Percentiles rank a stretch among this genome's conserved stretches.
Conservation (phyloP, 2,797 vertebrate species). For the Pipistrellus kuhlii region DNA sequence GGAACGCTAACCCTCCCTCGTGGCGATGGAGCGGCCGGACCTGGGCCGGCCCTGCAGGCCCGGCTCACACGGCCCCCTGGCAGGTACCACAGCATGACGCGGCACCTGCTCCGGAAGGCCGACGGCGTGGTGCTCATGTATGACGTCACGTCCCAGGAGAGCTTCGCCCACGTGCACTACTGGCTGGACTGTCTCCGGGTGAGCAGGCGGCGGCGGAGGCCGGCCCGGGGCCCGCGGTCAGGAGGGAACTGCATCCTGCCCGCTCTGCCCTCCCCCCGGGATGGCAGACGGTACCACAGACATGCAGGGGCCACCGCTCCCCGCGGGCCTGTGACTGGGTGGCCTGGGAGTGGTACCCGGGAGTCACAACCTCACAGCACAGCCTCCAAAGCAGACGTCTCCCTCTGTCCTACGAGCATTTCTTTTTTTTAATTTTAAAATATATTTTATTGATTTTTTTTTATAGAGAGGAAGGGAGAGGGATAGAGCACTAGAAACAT, state of each 20-base stretch:
- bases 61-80: neutral
- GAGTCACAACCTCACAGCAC: neutral
- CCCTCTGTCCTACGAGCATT: neutral
- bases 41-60: neutral
- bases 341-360: fast-evolving
- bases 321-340: neutral
- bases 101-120: slow-evolving; percentile 94
- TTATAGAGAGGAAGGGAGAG: no score
- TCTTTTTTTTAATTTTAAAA: neutral
- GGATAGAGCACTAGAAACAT: no score
- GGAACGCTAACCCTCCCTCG: neutral
- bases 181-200: slow-evolving; percentile 95
- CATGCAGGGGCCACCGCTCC: neutral
- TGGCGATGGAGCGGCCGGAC: neutral
- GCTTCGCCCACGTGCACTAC: slow-evolving; percentile 91
- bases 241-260: neutral
- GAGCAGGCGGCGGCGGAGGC: neutral
- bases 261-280: neutral
- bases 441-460: no score
- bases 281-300: neutral
- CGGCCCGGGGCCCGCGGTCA: neutral
- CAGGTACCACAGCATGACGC: slow-evolving; percentile 96
- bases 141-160: slow-evolving; percentile 91
- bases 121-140: slow-evolving; percentile 97
- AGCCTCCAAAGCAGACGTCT: neutral